Evolutionary conservation across 2,113 vertebrate species (phyloP).

Genomic region (Notechis scutatus): DNA sequence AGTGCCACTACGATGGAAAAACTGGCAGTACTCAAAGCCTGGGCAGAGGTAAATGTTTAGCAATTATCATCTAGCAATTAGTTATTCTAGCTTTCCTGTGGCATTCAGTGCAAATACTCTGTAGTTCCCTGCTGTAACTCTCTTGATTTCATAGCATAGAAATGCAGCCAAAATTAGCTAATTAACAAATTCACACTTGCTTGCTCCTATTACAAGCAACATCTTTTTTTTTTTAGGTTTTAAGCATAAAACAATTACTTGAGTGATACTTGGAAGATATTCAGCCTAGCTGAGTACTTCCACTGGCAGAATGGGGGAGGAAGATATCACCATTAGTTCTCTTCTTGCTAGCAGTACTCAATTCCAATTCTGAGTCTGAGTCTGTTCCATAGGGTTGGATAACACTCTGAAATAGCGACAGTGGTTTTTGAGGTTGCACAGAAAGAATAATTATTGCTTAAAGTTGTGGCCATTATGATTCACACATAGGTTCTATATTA

Average conservation of each 20-base stretch:
- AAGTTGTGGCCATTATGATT: neutral
- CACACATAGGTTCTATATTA: neutral
- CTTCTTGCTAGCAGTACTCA: neutral
- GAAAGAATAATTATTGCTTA: neutral
- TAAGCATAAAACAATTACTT: neutral
- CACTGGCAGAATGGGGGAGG: neutral
- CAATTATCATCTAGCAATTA: neutral
- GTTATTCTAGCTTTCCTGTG: neutral
- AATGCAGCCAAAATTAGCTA: neutral
- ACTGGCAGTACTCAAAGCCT: constrained; percentile 92
- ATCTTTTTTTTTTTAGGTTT: neutral
- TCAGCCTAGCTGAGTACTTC: neutral
- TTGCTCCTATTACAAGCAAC: neutral
- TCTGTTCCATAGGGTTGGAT: neutral
- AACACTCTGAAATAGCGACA: neutral
- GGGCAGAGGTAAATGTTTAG: constrained; percentile 86
- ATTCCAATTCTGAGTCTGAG: neutral
- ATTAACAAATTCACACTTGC: neutral
- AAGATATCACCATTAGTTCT: neutral
- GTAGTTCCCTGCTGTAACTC: neutral
- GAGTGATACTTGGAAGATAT: neutral
- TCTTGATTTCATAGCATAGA: neutral
- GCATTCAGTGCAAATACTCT: neutral
- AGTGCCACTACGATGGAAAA: constrained; percentile 98
- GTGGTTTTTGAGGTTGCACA: neutral